These are phyloP conservation scores for Prolemur simus DNA, from an alignment of 2,113 vertebrate genomes.

Conservation along the genomic window DNA sequence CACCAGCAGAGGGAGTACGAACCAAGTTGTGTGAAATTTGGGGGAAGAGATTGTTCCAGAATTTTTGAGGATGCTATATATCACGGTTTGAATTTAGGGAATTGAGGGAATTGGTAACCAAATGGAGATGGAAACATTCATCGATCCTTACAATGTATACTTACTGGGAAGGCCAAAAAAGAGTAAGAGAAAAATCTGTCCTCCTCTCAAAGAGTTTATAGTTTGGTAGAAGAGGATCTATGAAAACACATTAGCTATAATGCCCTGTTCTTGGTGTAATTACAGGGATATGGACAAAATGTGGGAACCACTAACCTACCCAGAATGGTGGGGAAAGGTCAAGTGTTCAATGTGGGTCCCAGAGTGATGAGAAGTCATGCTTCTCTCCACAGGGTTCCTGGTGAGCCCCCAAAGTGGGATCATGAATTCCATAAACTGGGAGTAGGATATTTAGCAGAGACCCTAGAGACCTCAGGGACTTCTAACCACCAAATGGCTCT, in stretches of 20 bases:
- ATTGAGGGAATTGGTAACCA: background rate
- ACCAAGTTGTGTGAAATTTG: constrained; percentile 38
- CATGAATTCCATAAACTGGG: background rate
- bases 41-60: background rate
- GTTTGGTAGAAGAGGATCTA: background rate
- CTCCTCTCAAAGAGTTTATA: background rate
- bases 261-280: background rate
- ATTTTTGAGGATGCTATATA: background rate
- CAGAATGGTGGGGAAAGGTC: background rate
- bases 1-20: constrained; percentile 63
- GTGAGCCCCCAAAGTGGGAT: background rate
- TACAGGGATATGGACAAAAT: background rate
- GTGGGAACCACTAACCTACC: background rate
- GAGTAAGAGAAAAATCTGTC: background rate
- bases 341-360: background rate
- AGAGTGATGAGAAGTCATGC: background rate
- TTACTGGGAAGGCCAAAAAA: background rate
- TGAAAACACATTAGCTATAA: background rate
- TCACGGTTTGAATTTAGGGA: background rate
- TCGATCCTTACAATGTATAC: background rate
- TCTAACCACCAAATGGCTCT: background rate
- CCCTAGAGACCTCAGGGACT: background rate
- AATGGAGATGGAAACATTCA: background rate
- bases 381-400: background rate
- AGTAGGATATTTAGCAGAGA: background rate